Conservation (phyloP, 2,888 invertebrate species). For the Fabriciana adippe region DNA sequence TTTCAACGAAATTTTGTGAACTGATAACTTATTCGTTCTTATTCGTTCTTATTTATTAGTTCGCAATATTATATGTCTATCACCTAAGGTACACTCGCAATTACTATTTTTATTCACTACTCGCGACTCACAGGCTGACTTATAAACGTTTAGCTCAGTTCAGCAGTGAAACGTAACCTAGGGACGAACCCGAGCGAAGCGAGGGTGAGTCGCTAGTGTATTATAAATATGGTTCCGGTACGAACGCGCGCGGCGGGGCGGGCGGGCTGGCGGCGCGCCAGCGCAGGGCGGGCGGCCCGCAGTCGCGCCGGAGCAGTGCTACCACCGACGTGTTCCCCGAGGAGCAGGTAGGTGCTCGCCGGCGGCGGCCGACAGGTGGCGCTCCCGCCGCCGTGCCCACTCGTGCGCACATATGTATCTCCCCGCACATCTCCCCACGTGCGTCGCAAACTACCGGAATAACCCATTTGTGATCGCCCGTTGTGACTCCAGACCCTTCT, state of each 20-base stretch:
- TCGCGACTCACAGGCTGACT: too few species aligned
- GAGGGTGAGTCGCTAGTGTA: too few species aligned
- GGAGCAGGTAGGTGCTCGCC: constrained; percentile 9
- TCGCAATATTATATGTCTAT: too few species aligned
- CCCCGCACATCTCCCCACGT: constrained; percentile 11
- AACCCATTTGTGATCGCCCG: not conserved
- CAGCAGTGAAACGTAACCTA: too few species aligned
- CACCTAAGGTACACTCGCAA: too few species aligned
- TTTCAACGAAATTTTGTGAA: too few species aligned
- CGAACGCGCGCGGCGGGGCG: constrained; percentile 11
- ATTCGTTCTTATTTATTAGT: too few species aligned
- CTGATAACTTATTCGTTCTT: too few species aligned
- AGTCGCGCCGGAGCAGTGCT: constrained; percentile 40
- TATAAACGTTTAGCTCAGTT: too few species aligned
- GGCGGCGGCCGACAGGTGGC: constrained; percentile 12
- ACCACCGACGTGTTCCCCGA: constrained; percentile 15
- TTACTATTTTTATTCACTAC: too few species aligned
- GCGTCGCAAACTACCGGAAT: constrained; percentile 12
- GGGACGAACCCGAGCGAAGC: too few species aligned
- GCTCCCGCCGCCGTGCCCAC: not conserved
- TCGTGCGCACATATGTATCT: constrained; percentile 20
- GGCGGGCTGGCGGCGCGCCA: constrained; percentile 44
- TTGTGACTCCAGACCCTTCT: constrained; percentile 10
- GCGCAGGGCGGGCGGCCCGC: constrained; percentile 41
- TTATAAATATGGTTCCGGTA: constrained; percentile 30